A percentile compares a stretch with the other conserved stretches of the same genome.
phyloP scores from a whole-genome alignment of 1,140 invertebrate genomes.

The Papilio machaon region DNA sequence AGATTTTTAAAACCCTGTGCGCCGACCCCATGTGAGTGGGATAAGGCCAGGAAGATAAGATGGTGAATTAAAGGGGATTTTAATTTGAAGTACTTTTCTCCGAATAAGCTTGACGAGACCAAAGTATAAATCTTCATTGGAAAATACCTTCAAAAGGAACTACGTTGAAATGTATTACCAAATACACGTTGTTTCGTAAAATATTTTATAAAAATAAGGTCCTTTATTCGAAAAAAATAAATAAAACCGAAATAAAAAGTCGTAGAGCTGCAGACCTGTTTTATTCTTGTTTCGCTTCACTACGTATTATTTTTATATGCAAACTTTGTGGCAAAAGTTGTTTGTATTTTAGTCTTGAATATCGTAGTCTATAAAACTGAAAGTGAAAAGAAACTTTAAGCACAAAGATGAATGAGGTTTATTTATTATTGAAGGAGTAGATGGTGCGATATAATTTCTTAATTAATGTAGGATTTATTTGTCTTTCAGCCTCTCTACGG shows the following conservation, averaged over 20 bases:
- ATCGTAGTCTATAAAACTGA: background rate
- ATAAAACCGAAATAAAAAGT: background rate
- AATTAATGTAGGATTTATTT: slow-evolving; percentile 21
- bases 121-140: background rate
- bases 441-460: background rate
- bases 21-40: too few species aligned
- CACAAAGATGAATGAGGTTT: slow-evolving; percentile 3
- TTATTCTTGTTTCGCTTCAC: background rate
- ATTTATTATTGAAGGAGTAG: background rate
- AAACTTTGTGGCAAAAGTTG: background rate
- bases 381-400: background rate
- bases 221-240: too few species aligned
- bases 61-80: background rate
- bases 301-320: background rate
- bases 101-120: background rate
- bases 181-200: too few species aligned
- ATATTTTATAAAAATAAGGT: too few species aligned
- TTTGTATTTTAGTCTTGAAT: background rate
- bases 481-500: background rate
- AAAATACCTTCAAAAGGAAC: too few species aligned
- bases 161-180: too few species aligned
- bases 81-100: background rate
- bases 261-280: background rate
- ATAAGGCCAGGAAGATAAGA: too few species aligned
- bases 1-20: too few species aligned